Evolutionary conservation across 1,140 invertebrate genomes (phyloP), one percentile per base, ranked within the genome.

Genomic region (Yoshiicerus persimilis): DNA sequence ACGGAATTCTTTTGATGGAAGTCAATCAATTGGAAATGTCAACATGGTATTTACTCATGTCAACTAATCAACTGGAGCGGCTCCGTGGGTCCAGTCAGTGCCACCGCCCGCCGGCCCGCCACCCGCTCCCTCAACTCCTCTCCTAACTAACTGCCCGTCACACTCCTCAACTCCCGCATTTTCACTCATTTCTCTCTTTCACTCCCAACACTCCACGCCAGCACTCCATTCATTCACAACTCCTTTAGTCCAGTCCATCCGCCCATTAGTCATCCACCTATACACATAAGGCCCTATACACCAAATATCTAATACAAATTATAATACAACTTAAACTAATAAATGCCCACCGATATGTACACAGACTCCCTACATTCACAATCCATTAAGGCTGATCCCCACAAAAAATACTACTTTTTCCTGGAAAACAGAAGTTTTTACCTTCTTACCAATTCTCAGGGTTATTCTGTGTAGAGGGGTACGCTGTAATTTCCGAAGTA

Each of bases 21-120:
- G 66, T 70, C 66, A 70, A 70, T 70, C 66, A 70, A 70, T 70
- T 70, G 66, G 66, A 70, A 70, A 70, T 70, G 66, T 70, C 66
- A 70, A 70, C 30, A 70, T 70, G 66, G 27, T 70, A 70, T 70
- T 70, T 70, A 70, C 66, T 70, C 66, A 70, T 27, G 66, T 70
- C 25, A 70, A 56, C 47, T 56, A 56, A 56, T 56, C 47, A 56
- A 56, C 16, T 56, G 47, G 47, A 56, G 47, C 41, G 41, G 41
- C 39, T 41, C 39, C 39, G 39, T n/a, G 39, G 4, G 41, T 56
- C 47, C 47, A 56, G 47, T n/a, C 0, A n/a, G 47, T 56, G 47
- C 16, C 47, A 56, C 47, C 47, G 47, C 47, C 47, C 47, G 47
- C 47, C 47, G 47, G 20, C 47, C 47, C 47, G 47, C 47, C 47